These are phyloP conservation scores for Homalodisca vitripennis DNA, from an alignment of 1,140 invertebrate genomes.

Conservation along the genomic window DNA sequence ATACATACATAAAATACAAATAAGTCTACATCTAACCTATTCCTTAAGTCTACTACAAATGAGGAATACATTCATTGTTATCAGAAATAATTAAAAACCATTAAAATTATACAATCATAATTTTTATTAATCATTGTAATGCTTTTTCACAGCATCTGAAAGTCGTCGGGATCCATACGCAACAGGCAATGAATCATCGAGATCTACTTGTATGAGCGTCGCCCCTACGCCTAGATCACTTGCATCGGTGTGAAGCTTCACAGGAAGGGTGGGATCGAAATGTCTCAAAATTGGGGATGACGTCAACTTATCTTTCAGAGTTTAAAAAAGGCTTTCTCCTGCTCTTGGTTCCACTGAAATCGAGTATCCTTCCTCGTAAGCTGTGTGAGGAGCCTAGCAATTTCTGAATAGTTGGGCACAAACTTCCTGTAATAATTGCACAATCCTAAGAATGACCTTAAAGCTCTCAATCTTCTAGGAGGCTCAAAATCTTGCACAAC, in stretches of 20 bases:
- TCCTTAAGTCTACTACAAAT: too few relatives aligned
- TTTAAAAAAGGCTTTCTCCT: slow-evolving; percentile 5
- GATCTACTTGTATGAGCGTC: slow-evolving; percentile 39
- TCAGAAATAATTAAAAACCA: too few relatives aligned
- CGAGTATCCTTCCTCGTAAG: not conserved
- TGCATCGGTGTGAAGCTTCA: slow-evolving; percentile 42
- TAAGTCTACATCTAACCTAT: too few relatives aligned
- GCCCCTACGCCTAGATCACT: slow-evolving; percentile 42
- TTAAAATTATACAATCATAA: too few relatives aligned
- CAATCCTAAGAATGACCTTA: slow-evolving; percentile 40
- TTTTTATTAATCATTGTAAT: slow-evolving; percentile 48
- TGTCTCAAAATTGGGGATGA: slow-evolving; percentile 37
- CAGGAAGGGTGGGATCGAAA: slow-evolving; percentile 41
- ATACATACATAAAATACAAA: too few relatives aligned
- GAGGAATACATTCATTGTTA: too few relatives aligned
- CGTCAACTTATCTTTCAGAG: not conserved
- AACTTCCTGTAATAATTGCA: slow-evolving; percentile 46
- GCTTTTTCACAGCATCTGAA: slow-evolving; percentile 42
- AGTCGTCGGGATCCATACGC: slow-evolving; percentile 43
- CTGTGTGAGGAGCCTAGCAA: slow-evolving; percentile 44
- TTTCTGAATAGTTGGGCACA: slow-evolving; percentile 41
- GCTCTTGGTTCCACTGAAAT: not conserved
- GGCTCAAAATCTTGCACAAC: slow-evolving; percentile 42
- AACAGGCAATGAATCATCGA: slow-evolving; percentile 33
- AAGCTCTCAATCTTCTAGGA: slow-evolving; percentile 33